Percentiles rank a stretch among this genome's conserved stretches.
Conservation (phyloP, 2,113 vertebrate species). For the Pungitius pungitius region DNA sequence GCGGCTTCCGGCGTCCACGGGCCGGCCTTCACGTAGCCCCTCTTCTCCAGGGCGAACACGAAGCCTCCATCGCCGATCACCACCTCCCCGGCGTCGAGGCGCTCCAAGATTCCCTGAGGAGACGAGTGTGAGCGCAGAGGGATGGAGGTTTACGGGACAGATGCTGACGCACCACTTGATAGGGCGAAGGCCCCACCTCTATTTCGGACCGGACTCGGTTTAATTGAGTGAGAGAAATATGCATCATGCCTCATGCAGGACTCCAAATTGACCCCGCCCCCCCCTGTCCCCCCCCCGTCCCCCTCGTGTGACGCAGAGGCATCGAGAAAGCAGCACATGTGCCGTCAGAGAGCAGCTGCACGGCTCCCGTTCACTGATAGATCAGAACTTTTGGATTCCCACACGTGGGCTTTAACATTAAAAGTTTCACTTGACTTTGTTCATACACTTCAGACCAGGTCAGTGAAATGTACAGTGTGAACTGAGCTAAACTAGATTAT, state of each 20-base stretch:
- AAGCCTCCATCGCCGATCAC: conserved; percentile 98
- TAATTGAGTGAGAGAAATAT: neutral
- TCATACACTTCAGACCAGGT: neutral
- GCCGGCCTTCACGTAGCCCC: conserved; percentile 96
- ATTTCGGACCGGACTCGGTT: neutral
- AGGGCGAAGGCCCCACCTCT: neutral
- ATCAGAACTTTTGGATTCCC: neutral
- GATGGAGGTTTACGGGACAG: neutral
- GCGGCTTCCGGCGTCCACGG: conserved; percentile 97
- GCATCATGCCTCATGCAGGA: neutral
- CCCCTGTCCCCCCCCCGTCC: no score
- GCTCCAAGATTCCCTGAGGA: conserved; percentile 83
- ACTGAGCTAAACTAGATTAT: neutral
- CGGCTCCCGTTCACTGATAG: neutral
- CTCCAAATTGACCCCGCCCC: neutral
- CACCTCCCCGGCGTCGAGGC: conserved; percentile 88
- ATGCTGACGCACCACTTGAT: neutral
- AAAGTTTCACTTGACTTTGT: neutral
- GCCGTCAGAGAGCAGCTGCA: conserved; percentile 30
- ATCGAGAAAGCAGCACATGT: conserved; percentile 17
- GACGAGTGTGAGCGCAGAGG: neutral
- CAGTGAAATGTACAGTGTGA: neutral
- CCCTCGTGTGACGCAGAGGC: neutral
- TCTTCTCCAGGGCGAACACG: conserved; percentile 95
- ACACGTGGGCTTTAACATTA: neutral